phyloP scores from a whole-genome alignment of 2,797 vertebrate genomes.

The Danio albolineatus region DNA sequence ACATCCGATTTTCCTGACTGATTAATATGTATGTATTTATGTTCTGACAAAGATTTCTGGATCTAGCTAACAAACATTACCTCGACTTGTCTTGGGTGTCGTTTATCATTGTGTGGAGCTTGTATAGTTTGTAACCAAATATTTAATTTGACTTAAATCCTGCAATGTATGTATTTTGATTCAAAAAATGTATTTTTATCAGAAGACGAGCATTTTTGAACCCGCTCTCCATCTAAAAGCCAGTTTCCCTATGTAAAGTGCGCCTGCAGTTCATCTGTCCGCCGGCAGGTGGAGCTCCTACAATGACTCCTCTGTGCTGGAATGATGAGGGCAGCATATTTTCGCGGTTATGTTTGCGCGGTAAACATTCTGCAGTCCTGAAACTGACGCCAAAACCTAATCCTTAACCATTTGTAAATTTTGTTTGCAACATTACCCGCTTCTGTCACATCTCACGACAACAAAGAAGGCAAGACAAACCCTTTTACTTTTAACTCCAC shows the following conservation, averaged over 20 bases:
- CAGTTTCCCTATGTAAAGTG: conserved; percentile 11
- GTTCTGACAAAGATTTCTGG: neutral
- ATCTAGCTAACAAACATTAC: neutral
- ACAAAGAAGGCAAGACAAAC: neutral
- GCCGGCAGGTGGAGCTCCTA: conserved; percentile 67
- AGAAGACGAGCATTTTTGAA: neutral
- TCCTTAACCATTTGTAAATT: conserved; percentile 5
- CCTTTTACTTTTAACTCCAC: neutral
- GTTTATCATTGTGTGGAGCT: neutral
- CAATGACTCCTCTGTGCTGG: conserved; percentile 69
- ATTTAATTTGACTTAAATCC: neutral
- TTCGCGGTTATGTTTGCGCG: conserved; percentile 14
- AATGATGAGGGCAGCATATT: conserved; percentile 29
- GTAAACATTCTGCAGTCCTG: conserved; percentile 18
- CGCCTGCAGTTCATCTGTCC: conserved; percentile 49
- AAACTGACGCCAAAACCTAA: neutral
- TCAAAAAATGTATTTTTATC: neutral
- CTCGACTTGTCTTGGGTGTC: neutral
- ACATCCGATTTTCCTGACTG: neutral
- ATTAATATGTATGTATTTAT: no score
- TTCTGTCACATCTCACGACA: neutral
- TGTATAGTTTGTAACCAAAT: neutral
- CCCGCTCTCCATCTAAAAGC: neutral
- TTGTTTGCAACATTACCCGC: conserved; percentile 3
- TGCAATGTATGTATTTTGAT: neutral